These are phyloP conservation scores for Lagria hirta DNA, from an alignment of 2,888 invertebrate genomes.

Conservation along the genomic window DNA sequence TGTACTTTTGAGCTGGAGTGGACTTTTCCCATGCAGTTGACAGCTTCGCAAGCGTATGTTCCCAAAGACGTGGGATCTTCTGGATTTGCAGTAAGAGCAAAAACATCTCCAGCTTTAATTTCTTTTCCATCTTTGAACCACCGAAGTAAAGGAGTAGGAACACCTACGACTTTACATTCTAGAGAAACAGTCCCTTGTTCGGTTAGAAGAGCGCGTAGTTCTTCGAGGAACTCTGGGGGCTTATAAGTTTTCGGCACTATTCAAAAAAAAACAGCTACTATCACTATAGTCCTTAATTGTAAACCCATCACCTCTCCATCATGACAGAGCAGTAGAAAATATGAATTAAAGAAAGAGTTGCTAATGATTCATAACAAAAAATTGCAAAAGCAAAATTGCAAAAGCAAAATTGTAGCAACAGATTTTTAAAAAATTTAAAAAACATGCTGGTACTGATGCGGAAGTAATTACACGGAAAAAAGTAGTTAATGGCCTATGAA, in stretches of 20 bases:
- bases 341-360: too few relatives aligned
- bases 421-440: too few relatives aligned
- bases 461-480: too few relatives aligned
- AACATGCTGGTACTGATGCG: too few relatives aligned
- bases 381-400: too few relatives aligned
- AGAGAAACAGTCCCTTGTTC: conserved; percentile 87
- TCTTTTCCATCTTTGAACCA: conserved; percentile 85
- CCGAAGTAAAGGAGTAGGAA: conserved; percentile 71
- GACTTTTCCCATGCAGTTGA: conserved; percentile 85
- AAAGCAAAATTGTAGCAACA: too few relatives aligned
- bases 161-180: conserved; percentile 88
- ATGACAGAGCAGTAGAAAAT: too few relatives aligned
- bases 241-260: conserved; percentile 88
- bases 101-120: conserved; percentile 87
- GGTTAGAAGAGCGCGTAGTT: conserved; percentile 78
- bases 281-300: too few relatives aligned
- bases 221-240: conserved; percentile 83
- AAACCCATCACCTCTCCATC: too few relatives aligned
- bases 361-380: too few relatives aligned
- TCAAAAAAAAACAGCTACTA: too few relatives aligned
- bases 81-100: conserved; percentile 80
- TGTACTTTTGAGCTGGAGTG: conserved; percentile 83
- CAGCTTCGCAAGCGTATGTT: conserved; percentile 84
- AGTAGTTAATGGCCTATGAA: too few relatives aligned
- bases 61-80: conserved; percentile 85